Conservation (phyloP, 2,888 invertebrate genomes). For the Tanypteryx hageni region DNA sequence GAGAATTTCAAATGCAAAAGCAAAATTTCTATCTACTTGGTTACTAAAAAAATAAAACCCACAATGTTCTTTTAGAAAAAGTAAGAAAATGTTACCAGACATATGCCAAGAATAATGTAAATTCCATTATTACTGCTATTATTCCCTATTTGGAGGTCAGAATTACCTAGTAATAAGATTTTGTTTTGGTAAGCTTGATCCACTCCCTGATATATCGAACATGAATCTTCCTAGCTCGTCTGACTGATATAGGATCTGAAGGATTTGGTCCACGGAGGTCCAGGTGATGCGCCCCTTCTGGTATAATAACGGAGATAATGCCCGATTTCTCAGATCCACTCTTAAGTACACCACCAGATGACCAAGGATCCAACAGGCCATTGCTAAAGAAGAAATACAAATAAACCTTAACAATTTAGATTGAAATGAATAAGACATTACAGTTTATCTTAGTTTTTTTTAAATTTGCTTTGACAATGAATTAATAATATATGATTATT, state of each 20-base stretch:
- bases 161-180: neutral
- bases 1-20: too few species aligned
- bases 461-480: too few species aligned
- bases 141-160: too few species aligned
- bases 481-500: too few species aligned
- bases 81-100: too few species aligned
- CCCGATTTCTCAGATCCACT: constrained; percentile 79
- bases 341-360: constrained; percentile 87
- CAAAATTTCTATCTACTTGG: too few species aligned
- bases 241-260: constrained; percentile 82
- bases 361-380: constrained; percentile 92
- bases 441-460: too few species aligned
- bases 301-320: constrained; percentile 84
- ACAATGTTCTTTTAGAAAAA: too few species aligned
- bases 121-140: too few species aligned
- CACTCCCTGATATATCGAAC: constrained; percentile 80
- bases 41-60: too few species aligned
- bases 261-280: constrained; percentile 84
- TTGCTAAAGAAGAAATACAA: constrained; percentile 79
- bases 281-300: constrained; percentile 91
- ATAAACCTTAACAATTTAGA: neutral
- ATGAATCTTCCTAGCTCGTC: constrained; percentile 80
- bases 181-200: constrained; percentile 73
- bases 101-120: too few species aligned
- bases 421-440: too few species aligned